Evolutionary conservation across 2,113 vertebrate species (phyloP), one percentile per base, ranked within the genome.

Genomic region (Catagonus wagneri): DNA sequence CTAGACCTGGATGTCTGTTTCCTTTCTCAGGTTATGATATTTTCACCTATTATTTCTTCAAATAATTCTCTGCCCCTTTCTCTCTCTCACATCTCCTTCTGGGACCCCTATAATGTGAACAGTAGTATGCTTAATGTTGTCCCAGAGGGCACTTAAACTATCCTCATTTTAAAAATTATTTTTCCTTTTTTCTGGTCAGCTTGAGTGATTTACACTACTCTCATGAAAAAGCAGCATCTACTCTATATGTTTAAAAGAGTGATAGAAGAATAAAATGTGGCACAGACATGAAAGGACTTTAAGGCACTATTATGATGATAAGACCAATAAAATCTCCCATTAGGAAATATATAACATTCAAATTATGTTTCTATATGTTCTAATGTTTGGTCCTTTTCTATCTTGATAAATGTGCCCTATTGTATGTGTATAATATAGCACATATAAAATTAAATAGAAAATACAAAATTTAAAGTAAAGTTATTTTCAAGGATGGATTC

Each of bases 191-290:
- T 78, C 50, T 78, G 50, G 17, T 78, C 75, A 56, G 12, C 32
- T 32, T 56, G 52, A 1, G 52, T n/a, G 52, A 78, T 78, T n/a
- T 56, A 56, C 50, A n/a, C 54, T 56, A 56, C 11, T 56, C 44
- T 76, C 36, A 89, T 32, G 36, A 96, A 66, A 79, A 89, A 84
- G 89, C 56, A 78, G 20, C 54, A 68, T 83, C 74, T 81, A 80
- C 2, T 7, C 32, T 32, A 72, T 34, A 17, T 22, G 3, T 72
- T 36, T 79, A 23, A 94, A 60, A 44, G 39, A 86, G 11, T 50
- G n/a, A 89, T 60, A 39, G 78, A 71, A 92, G 22, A 95, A 83
- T 79, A 89, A 95, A 83, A 94, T 56, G 39, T 63, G 66, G 25
- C 8, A 58, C 13, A 63, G 20, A 66, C 22, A 36, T 16, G 36